Conservation (phyloP, 2,113 vertebrate species). For the Thermophis baileyi region DNA sequence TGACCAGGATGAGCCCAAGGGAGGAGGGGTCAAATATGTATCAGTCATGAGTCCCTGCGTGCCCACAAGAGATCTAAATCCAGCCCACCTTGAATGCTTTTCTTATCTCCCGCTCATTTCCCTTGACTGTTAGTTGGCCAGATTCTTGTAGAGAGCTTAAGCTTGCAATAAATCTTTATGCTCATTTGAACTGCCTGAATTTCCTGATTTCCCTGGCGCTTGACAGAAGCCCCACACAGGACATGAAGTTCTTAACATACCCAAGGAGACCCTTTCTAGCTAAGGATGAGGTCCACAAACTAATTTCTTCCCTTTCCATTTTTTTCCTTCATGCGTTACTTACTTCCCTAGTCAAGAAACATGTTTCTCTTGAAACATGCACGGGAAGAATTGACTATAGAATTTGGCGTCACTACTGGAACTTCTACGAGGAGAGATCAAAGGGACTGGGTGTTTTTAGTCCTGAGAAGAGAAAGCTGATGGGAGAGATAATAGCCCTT, state of each 20-base stretch:
- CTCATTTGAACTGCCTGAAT: too few species aligned
- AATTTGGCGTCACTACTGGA: background rate
- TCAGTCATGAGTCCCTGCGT: too few species aligned
- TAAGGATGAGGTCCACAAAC: background rate
- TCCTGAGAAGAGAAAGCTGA: background rate
- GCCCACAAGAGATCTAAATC: too few species aligned
- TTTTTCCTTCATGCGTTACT: background rate
- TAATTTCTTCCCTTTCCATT: background rate
- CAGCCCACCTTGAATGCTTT: too few species aligned
- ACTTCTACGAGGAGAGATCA: background rate
- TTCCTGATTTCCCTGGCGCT: too few species aligned
- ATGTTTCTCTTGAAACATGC: background rate
- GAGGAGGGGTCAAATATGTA: too few species aligned
- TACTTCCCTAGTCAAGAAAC: background rate
- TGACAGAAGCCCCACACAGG: background rate
- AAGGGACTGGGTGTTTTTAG: background rate
- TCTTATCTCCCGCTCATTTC: too few species aligned
- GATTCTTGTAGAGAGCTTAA: too few species aligned
- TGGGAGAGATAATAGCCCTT: background rate
- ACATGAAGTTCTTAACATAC: background rate
- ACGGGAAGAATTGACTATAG: background rate
- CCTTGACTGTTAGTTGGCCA: too few species aligned
- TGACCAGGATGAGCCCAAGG: too few species aligned
- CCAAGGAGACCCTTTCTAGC: background rate
- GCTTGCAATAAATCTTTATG: too few species aligned